phyloP scores from a whole-genome alignment of 2,113 vertebrate genomes.

The Pelmatolapia mariae region DNA sequence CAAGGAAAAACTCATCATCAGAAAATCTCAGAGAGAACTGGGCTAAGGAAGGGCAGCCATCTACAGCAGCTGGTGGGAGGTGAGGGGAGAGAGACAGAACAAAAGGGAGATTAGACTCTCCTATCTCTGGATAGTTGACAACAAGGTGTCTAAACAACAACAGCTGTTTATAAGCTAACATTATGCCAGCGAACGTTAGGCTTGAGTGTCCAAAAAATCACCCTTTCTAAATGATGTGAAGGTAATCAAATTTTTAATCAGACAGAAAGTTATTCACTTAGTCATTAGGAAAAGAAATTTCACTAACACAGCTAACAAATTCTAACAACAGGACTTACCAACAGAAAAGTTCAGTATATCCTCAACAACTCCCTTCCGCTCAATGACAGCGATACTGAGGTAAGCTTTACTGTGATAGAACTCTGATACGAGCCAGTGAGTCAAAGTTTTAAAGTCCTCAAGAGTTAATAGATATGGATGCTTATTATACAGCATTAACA shows the following conservation, averaged over 20 bases:
- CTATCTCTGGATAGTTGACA: not conserved
- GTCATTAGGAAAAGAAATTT: not conserved
- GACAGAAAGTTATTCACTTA: not conserved
- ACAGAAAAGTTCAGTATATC: not conserved
- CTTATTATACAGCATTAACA: not conserved
- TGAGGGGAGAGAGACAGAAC: not conserved
- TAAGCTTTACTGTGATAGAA: not conserved
- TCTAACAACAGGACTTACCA: not conserved
- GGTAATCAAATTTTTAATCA: not conserved
- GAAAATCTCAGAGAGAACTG: not conserved
- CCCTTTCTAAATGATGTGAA: not conserved
- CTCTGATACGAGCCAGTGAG: not conserved
- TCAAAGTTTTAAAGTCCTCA: not conserved
- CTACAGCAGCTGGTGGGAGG: not conserved
- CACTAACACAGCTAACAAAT: not conserved
- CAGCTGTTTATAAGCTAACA: not conserved
- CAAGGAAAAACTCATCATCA: not conserved
- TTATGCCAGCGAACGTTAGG: not conserved
- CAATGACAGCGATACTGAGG: not conserved
- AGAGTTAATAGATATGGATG: not conserved
- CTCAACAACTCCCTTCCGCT: not conserved
- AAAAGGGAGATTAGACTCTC: not conserved
- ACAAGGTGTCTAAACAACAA: not conserved
- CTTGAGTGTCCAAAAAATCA: not conserved
- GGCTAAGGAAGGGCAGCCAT: not conserved